A percentile compares a stretch with the other conserved stretches of the same genome.
These are phyloP conservation scores for Circaetus cinerascens DNA, from an alignment of 2,113 vertebrate species.

Conservation along the genomic window DNA sequence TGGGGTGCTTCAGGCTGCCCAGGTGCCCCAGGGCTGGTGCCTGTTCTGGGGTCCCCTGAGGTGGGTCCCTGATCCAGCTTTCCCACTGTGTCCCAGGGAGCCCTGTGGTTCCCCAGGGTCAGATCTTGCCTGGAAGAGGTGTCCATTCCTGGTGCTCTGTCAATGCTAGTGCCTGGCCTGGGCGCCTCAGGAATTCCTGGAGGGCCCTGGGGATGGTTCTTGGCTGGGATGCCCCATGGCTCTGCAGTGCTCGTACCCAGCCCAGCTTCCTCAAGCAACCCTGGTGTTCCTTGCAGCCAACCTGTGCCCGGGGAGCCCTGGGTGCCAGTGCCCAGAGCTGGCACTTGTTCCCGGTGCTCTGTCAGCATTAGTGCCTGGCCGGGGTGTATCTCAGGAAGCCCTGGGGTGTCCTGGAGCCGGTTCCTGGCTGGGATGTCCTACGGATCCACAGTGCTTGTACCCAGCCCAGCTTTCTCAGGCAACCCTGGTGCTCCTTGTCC, in stretches of 20 bases:
- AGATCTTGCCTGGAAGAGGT: background rate
- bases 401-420: background rate
- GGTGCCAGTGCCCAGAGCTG: background rate
- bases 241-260: background rate
- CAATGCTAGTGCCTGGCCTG: background rate
- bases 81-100: background rate
- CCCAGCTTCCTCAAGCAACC: background rate
- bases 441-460: background rate
- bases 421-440: background rate
- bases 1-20: background rate
- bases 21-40: background rate
- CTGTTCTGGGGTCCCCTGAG: background rate
- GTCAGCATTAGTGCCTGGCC: background rate
- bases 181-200: background rate
- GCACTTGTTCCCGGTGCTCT: background rate
- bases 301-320: background rate
- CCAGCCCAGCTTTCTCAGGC: background rate
- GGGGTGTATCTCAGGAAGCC: background rate
- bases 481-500: background rate
- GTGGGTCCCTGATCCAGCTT: background rate
- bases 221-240: background rate
- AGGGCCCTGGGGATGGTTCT: background rate
- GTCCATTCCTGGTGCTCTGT: background rate
- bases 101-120: background rate
- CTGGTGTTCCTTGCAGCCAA: rapidly evolving